Base-by-base conservation (phyloP, 2,888 invertebrate genomes). In the Plagodis pulveraria region DNA sequence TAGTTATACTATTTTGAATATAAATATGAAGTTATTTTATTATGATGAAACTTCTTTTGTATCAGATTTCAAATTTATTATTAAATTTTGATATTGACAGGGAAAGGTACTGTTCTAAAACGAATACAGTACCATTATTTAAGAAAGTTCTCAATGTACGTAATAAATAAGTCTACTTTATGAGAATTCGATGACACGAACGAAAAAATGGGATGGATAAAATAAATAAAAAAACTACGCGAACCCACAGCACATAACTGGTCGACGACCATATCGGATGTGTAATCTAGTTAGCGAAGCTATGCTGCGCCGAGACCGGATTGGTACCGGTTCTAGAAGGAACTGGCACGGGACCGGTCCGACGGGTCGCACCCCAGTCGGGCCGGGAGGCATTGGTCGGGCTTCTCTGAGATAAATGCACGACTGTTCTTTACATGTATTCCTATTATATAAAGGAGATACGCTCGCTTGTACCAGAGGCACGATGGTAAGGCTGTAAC, bases 221-320 rank as follows among this genome's bases (percentile, higher is more conserved):
- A 22, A 22, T 2, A 53, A 61, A 67, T 68, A 63, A 56, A 63
- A 56, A 66, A 56, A 61, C 56, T 51, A 60, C 63, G 60, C 47
- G 63, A 66, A 62, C 56, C 59, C 59, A 59, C 61, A 66, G 62
- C 60, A 58, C 62, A 70, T 68, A 68, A 67, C 65, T 65, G 62
- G 69, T 74, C 71, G 67, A 64, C 62, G 73, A 70, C 71, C 67
- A 71, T 81, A 82, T 68, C 64, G 46, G 50, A 61, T 74, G 75
- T 80, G 71, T 81, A 85, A 87, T 87, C 85, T 84, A 84, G 83
- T 87, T 87, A 84, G 80, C 72, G 65, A 70, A 74, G 70, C 70
- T 78, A 77, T 74, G 77, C 76, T 72, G 40, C 8, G 40, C 10
- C 5, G 10, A 72, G 76, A 72, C 81, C 55, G 59, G 58, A 38